These are phyloP conservation scores for Malurus melanocephalus DNA, from an alignment of 2,113 vertebrate genomes.

Conservation along the genomic window DNA sequence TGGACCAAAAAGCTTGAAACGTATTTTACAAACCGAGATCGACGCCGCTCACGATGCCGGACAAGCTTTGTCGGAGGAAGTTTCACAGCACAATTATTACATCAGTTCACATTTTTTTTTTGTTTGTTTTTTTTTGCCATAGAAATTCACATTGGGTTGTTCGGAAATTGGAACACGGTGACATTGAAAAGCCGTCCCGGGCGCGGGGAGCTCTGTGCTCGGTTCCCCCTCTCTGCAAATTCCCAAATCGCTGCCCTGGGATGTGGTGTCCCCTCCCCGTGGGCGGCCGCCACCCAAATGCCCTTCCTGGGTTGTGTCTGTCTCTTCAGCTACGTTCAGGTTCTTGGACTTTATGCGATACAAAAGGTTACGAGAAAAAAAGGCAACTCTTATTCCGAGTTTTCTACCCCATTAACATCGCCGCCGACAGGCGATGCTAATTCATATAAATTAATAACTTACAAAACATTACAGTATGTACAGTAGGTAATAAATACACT, in stretches of 20 bases:
- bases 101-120: conserved; percentile 80
- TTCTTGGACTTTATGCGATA: conserved; percentile 74
- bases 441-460: conserved; percentile 99
- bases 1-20: conserved; percentile 85
- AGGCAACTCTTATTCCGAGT: conserved; percentile 89
- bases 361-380: conserved; percentile 79
- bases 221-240: neutral
- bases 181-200: conserved; percentile 51
- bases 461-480: conserved; percentile 98
- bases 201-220: neutral
- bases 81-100: conserved; percentile 92
- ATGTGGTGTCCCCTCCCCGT: neutral
- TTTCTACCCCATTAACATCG: conserved; percentile 90
- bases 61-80: conserved; percentile 86
- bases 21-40: conserved; percentile 86
- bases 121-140: conserved; percentile 48
- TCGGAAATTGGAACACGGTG: conserved; percentile 71
- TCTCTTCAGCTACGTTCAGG: conserved; percentile 76
- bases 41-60: conserved; percentile 82
- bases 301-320: conserved; percentile 66
- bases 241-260: conserved; percentile 2
- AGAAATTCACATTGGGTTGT: conserved; percentile 82
- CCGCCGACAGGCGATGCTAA: conserved; percentile 91
- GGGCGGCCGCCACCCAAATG: conserved; percentile 2
- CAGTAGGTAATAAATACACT: conserved; percentile 97